Conservation (phyloP, 2,797 vertebrate species). For the Echiichthys vipera region DNA sequence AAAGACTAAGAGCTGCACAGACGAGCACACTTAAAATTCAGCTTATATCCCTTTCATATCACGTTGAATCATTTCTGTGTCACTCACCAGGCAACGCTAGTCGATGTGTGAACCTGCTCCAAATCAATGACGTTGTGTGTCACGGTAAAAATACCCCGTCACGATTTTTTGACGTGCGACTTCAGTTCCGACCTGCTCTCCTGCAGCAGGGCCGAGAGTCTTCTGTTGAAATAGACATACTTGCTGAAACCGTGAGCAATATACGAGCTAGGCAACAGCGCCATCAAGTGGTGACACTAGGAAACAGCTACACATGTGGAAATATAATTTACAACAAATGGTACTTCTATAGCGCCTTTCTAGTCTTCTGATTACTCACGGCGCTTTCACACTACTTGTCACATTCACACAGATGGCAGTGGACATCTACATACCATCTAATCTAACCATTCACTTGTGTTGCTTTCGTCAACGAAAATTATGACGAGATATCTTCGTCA, state of each 20-base stretch:
- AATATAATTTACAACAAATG: too few species aligned
- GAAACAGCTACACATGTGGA: neutral
- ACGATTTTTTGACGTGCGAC: accelerated
- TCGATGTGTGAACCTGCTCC: conserved; percentile 1
- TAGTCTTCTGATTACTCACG: too few species aligned
- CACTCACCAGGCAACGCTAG: conserved; percentile 24
- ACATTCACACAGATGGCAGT: too few species aligned
- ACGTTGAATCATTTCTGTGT: neutral
- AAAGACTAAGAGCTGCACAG: neutral
- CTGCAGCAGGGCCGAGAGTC: neutral
- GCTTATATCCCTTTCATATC: accelerated
- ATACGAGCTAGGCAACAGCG: neutral
- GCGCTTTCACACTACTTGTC: too few species aligned
- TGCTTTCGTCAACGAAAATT: too few species aligned
- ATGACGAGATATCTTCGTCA: too few species aligned
- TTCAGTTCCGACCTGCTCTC: conserved; percentile 50
- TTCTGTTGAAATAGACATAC: neutral
- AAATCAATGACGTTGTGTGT: conserved; percentile 56
- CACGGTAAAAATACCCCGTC: conserved; percentile 46
- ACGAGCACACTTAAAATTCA: accelerated
- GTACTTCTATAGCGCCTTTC: too few species aligned
- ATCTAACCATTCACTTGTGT: too few species aligned
- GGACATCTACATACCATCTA: too few species aligned
- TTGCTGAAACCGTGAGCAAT: neutral
- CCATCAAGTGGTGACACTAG: neutral